These are phyloP conservation scores for Macropodus opercularis DNA, from an alignment of 2,797 vertebrate species.

Conservation along the genomic window DNA sequence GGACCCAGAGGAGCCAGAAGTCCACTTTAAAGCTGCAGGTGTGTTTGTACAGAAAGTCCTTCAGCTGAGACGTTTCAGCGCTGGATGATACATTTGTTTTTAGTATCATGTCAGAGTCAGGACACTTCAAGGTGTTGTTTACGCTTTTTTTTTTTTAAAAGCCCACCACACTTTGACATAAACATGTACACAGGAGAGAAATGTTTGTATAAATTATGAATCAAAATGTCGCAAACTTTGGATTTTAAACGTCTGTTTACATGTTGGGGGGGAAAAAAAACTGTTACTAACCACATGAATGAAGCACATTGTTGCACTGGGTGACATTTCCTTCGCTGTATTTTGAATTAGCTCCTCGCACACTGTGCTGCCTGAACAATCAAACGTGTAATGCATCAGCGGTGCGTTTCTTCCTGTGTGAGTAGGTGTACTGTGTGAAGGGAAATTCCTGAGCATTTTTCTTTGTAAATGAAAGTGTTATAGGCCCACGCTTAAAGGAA, in stretches of 20 bases:
- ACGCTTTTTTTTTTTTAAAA: conserved; percentile 6
- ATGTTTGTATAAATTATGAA: too few species aligned
- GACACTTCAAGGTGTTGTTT: conserved; percentile 14
- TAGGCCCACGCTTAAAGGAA: neutral
- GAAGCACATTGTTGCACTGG: too few species aligned
- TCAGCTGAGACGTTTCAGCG: conserved; percentile 18
- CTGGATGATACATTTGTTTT: too few species aligned
- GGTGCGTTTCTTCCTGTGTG: neutral
- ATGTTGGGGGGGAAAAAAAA: too few species aligned
- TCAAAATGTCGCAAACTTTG: too few species aligned
- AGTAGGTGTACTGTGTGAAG: neutral
- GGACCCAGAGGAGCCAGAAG: neutral
- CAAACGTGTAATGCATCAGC: too few species aligned
- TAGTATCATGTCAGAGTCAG: neutral
- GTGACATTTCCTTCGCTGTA: too few species aligned
- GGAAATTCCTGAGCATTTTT: neutral
- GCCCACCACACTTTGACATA: neutral
- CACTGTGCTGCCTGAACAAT: too few species aligned
- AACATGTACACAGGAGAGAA: neutral
- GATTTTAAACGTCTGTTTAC: too few species aligned
- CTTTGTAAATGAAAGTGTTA: neutral
- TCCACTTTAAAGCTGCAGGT: conserved; percentile 24
- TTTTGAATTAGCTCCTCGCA: too few species aligned
- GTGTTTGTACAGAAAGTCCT: conserved; percentile 37
- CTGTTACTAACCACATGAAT: too few species aligned